These are phyloP conservation scores for Eupelmus urozonus DNA, from an alignment of 2,888 invertebrate genomes.

Conservation along the genomic window DNA sequence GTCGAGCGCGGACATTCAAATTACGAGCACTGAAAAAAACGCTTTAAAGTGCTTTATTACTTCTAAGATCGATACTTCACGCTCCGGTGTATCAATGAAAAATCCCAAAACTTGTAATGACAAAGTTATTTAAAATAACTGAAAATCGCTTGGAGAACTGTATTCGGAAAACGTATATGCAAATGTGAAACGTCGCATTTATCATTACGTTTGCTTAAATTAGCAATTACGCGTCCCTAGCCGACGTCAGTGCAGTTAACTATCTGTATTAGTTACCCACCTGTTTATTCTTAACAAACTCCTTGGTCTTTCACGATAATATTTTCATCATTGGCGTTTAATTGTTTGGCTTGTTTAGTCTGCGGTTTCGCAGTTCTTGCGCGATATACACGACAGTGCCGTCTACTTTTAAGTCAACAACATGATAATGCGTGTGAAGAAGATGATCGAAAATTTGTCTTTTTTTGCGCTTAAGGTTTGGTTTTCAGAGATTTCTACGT, in stretches of 20 bases:
- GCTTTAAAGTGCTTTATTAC: no score
- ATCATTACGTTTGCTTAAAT: constrained; percentile 16
- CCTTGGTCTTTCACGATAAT: background rate
- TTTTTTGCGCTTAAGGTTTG: background rate
- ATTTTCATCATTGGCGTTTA: constrained; percentile 15
- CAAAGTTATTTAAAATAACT: no score
- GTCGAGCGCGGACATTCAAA: no score
- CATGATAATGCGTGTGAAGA: constrained; percentile 20
- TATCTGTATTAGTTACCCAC: background rate
- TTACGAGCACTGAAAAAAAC: no score
- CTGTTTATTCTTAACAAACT: background rate
- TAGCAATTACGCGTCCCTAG: constrained; percentile 17
- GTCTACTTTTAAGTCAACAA: constrained; percentile 23
- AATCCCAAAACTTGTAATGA: no score
- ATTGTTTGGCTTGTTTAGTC: constrained; percentile 44
- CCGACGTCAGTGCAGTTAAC: constrained; percentile 9
- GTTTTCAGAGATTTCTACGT: no score
- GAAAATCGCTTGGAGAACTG: no score
- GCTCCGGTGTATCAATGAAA: no score
- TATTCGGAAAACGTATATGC: background rate
- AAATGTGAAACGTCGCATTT: constrained; percentile 3
- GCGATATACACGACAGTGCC: background rate
- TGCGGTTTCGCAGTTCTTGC: constrained; percentile 10
- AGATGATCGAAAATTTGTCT: constrained; percentile 15
- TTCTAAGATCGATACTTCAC: no score